phyloP scores from a whole-genome alignment of 2,888 invertebrate species.

The Aleiodes alternator region DNA sequence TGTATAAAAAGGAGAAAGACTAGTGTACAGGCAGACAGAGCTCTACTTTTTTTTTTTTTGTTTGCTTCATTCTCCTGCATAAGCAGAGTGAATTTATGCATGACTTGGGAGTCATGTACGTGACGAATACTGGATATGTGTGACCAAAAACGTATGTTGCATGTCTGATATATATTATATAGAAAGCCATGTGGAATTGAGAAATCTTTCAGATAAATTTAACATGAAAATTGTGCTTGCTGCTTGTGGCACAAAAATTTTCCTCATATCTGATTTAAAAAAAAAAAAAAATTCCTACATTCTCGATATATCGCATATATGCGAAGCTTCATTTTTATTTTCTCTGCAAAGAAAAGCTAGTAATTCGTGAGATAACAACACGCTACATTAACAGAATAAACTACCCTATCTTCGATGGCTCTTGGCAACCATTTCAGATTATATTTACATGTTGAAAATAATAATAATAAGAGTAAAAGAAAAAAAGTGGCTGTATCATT shows the following conservation, averaged over 20 bases:
- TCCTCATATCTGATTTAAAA: too few relatives aligned
- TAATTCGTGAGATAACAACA: neutral
- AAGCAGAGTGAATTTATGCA: conserved; percentile 35
- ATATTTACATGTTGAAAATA: conserved; percentile 29
- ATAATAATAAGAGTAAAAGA: conserved; percentile 21
- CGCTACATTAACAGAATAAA: conserved; percentile 28
- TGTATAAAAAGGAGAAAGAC: neutral
- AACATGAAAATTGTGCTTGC: conserved; percentile 5
- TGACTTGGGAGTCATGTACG: conserved; percentile 26
- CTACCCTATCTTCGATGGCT: conserved; percentile 17
- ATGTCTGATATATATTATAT: conserved; percentile 8
- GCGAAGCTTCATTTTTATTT: neutral
- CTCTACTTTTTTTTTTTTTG: too few relatives aligned
- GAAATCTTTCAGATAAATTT: conserved; percentile 16
- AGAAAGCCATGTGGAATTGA: neutral
- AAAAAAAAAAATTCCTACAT: neutral
- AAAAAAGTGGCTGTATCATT: conserved; percentile 25
- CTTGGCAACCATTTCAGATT: conserved; percentile 4
- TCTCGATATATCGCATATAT: too few relatives aligned
- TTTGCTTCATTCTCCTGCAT: too few relatives aligned
- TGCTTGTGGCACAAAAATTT: neutral
- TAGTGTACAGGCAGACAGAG: neutral
- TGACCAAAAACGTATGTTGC: conserved; percentile 17
- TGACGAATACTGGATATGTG: conserved; percentile 31
- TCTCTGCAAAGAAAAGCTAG: neutral